Conservation (phyloP, 2,888 invertebrate genomes). For the Drosophila meridionalis region DNA sequence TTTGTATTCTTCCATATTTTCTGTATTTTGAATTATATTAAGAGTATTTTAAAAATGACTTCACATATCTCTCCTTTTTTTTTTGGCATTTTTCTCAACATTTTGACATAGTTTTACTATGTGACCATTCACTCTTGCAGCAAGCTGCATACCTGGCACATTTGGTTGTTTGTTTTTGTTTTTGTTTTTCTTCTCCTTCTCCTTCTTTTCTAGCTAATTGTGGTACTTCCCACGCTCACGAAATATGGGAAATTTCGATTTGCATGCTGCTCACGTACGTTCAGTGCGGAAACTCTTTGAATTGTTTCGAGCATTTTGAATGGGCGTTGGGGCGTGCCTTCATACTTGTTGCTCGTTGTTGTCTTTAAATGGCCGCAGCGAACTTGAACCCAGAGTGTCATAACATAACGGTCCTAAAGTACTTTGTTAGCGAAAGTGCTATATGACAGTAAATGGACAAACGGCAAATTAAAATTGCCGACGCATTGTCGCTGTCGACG, state of each 20-base stretch:
- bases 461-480: slow-evolving; percentile 34
- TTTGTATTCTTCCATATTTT: neutral
- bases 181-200: slow-evolving; percentile 10
- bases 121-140: slow-evolving; percentile 23
- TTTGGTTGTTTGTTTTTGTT: slow-evolving; percentile 8
- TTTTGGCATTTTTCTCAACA: slow-evolving; percentile 20
- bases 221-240: slow-evolving; percentile 52
- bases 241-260: slow-evolving; percentile 42
- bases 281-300: slow-evolving; percentile 1
- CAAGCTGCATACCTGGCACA: slow-evolving; percentile 3
- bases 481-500: slow-evolving; percentile 34
- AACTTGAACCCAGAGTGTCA: slow-evolving; percentile 50
- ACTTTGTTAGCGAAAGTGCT: slow-evolving; percentile 55
- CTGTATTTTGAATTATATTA: neutral
- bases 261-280: slow-evolving; percentile 46
- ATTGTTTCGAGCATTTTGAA: slow-evolving; percentile 20
- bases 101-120: slow-evolving; percentile 26
- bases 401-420: slow-evolving; percentile 16
- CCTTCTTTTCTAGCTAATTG: slow-evolving; percentile 1
- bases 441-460: slow-evolving; percentile 26
- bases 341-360: slow-evolving; percentile 33
- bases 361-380: slow-evolving; percentile 18
- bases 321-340: slow-evolving; percentile 9
- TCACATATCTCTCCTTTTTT: neutral
- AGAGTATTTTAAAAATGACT: neutral